Percentiles rank a stretch among this genome's conserved stretches.
Evolutionary conservation across 2,113 vertebrate species (phyloP).

Genomic region (Apaloderma vittatum): DNA sequence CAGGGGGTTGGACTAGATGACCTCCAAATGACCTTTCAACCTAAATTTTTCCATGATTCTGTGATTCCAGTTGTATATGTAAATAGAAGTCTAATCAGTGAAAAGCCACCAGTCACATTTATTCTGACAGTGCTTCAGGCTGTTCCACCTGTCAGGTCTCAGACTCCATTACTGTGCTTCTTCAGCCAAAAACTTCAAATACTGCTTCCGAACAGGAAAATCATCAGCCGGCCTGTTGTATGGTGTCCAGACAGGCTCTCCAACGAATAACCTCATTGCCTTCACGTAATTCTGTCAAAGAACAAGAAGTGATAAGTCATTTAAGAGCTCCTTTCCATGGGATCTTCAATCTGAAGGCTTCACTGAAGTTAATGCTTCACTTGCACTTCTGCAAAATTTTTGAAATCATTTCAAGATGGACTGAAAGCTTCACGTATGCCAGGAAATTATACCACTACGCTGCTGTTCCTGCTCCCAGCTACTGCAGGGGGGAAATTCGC

Average conservation of each 20-base stretch:
- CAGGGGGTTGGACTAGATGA: neutral
- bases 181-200: constrained; percentile 74
- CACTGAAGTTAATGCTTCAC: neutral
- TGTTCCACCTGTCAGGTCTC: neutral
- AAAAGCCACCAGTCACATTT: neutral
- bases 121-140: neutral
- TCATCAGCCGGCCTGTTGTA: constrained; percentile 92
- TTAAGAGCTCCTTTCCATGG: neutral
- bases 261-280: constrained; percentile 94
- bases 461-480: neutral
- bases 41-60: neutral
- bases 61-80: neutral
- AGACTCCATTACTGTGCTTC: neutral
- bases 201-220: constrained; percentile 82
- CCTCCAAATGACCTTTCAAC: neutral
- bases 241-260: constrained; percentile 92
- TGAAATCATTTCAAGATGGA: neutral
- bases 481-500: neutral
- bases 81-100: neutral
- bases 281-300: constrained; percentile 89
- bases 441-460: rapidly evolving
- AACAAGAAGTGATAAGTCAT: neutral
- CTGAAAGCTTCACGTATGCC: neutral
- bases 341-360: neutral
- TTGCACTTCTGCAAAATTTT: neutral